Conservation (phyloP, 2,113 vertebrate genomes). For the Aythya baeri region DNA sequence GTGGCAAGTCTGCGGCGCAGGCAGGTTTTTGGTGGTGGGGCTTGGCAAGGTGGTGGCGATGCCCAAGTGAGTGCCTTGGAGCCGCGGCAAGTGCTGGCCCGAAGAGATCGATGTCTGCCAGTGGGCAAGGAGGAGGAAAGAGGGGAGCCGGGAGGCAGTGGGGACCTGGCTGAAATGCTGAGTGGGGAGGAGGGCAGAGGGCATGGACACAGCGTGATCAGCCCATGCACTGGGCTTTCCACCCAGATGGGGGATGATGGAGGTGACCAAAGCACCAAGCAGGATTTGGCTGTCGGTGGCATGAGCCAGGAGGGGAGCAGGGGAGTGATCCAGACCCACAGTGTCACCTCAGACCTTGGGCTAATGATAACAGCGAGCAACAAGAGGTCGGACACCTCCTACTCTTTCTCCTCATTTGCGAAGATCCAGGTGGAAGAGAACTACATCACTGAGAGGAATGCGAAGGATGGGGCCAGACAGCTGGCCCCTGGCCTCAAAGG, state of each 20-base stretch:
- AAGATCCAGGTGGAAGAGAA: constrained; percentile 85
- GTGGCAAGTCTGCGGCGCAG: background rate
- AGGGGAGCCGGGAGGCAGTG: background rate
- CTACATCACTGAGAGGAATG: constrained; percentile 64
- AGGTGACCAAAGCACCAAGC: fast-evolving
- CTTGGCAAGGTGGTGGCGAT: fast-evolving
- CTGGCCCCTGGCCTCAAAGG: constrained; percentile 45
- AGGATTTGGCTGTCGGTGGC: background rate
- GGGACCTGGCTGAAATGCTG: fast-evolving
- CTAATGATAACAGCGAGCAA: constrained; percentile 74
- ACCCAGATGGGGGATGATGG: fast-evolving
- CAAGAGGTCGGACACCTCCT: constrained; percentile 58
- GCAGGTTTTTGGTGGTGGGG: background rate
- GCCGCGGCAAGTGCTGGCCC: fast-evolving
- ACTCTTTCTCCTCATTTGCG: constrained; percentile 85
- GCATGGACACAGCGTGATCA: fast-evolving
- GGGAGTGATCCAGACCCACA: constrained; percentile 64
- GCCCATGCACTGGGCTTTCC: fast-evolving
- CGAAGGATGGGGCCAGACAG: background rate
- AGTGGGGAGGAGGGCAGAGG: fast-evolving
- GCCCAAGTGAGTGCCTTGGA: fast-evolving
- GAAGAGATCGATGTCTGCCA: fast-evolving
- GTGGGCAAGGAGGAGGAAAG: background rate
- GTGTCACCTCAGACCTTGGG: constrained; percentile 74
- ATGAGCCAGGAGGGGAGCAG: background rate